Percentiles rank a stretch among this genome's conserved stretches.
These are phyloP conservation scores for Argyrosomus japonicus DNA, from an alignment of 2,113 vertebrate genomes.

Conservation along the genomic window DNA sequence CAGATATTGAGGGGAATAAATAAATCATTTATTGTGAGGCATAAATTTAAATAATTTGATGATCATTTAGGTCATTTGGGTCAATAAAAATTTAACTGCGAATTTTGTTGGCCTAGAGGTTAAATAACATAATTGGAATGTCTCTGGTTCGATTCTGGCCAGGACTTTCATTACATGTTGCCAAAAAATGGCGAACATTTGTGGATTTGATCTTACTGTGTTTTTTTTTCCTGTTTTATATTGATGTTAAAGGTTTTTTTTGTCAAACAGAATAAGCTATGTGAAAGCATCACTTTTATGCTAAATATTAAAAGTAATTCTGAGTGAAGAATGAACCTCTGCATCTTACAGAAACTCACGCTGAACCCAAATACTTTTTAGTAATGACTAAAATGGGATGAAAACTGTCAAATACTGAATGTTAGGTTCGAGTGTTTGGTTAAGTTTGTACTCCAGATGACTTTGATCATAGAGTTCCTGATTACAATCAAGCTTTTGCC, in stretches of 20 bases:
- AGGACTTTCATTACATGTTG: neutral
- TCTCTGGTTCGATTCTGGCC: neutral
- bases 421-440: neutral
- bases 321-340: neutral
- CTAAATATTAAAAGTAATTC: neutral
- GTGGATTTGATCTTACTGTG: too few species aligned
- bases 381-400: neutral
- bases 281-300: neutral
- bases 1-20: neutral
- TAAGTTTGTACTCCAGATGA: neutral
- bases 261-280: neutral
- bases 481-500: neutral
- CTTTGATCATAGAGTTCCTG: neutral
- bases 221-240: neutral
- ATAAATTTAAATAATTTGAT: neutral
- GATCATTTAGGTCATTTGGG: neutral
- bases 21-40: neutral
- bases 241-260: neutral
- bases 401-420: neutral
- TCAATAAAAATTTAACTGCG: neutral
- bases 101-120: neutral
- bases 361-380: neutral
- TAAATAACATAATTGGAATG: neutral
- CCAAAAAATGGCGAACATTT: neutral
- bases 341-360: neutral